phyloP scores from a whole-genome alignment of 2,797 vertebrate genomes.

The Lacerta viridis region DNA sequence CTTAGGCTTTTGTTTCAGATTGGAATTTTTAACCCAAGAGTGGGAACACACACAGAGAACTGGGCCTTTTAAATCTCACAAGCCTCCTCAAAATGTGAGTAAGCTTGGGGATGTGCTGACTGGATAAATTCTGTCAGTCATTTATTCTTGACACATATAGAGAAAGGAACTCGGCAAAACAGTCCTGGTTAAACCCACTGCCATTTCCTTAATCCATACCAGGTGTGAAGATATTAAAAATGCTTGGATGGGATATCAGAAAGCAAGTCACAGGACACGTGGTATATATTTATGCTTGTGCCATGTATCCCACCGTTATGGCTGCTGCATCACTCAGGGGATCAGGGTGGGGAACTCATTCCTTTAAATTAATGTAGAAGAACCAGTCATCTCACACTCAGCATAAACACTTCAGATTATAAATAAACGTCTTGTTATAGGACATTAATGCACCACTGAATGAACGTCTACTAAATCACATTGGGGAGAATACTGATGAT shows the following conservation, averaged over 20 bases:
- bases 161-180: slow-evolving; percentile 26
- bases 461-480: background rate
- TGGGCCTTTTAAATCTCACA: slow-evolving; percentile 11
- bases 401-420: background rate
- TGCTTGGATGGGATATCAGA: slow-evolving; percentile 26
- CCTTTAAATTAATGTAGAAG: background rate
- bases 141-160: slow-evolving; percentile 11
- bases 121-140: slow-evolving; percentile 30
- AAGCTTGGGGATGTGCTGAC: slow-evolving; percentile 16
- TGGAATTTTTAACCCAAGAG: slow-evolving; percentile 23
- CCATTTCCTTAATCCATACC: slow-evolving; percentile 37
- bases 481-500: background rate
- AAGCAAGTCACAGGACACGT: slow-evolving; percentile 3
- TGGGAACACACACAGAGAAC: slow-evolving; percentile 31
- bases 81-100: background rate
- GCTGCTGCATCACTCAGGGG: background rate
- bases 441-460: background rate
- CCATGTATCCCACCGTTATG: background rate
- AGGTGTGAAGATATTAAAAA: slow-evolving; percentile 51
- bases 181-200: slow-evolving; percentile 8
- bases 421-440: background rate
- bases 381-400: background rate
- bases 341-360: background rate
- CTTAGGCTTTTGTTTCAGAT: slow-evolving; percentile 32
- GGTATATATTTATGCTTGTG: slow-evolving; percentile 10